Evolutionary conservation across 2,113 vertebrate genomes (phyloP), one percentile per base, ranked within the genome.

Genomic region (Gobiocypris rarus): DNA sequence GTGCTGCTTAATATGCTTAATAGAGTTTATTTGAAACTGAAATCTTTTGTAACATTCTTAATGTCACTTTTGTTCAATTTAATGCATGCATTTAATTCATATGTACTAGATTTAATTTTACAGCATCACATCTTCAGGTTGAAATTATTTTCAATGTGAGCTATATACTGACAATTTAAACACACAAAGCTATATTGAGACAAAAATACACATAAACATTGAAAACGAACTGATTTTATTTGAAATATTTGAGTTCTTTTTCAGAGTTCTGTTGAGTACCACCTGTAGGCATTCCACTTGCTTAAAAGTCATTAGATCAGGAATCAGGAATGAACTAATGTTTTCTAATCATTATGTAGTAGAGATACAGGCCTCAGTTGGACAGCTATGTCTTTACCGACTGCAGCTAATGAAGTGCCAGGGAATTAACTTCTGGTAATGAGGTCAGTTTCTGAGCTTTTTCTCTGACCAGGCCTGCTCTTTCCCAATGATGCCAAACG

Each of bases 371-470:
- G 69, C 52, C 34, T 69, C 38, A 41, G 1, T 67, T 84, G 48
- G 76, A 80, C 75, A 74, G 63, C 43, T 17, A 50, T 75, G 74
- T 58, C 45, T 52, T 26, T 22, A 56, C 71, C 59, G 38, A 75
- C 58, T 48, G 50, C 56, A 59, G 38, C 56, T 45, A 28, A 45
- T 52, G 28, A 24, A 67, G 8, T 28, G 13, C 24, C 9, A 78
- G 41, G 58, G 48, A 79, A 85, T 82, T 54, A 78, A 74, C 45
- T 58, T 75, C 76, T 77, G 48, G 31, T 85, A 83, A 87, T 81
- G 56, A 90, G 71, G 81, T 85, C 86, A 86, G 75, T 50, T 69
- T 9, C 52, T 77, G 38, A 71, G 28, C 59, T 19, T n/a, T 43
- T 38, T 15, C 41, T 76, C 34, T 38, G 24, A 43, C n/a, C 73